phyloP scores from a whole-genome alignment of 2,888 invertebrate genomes.

The Neoscelio sp. region DNA sequence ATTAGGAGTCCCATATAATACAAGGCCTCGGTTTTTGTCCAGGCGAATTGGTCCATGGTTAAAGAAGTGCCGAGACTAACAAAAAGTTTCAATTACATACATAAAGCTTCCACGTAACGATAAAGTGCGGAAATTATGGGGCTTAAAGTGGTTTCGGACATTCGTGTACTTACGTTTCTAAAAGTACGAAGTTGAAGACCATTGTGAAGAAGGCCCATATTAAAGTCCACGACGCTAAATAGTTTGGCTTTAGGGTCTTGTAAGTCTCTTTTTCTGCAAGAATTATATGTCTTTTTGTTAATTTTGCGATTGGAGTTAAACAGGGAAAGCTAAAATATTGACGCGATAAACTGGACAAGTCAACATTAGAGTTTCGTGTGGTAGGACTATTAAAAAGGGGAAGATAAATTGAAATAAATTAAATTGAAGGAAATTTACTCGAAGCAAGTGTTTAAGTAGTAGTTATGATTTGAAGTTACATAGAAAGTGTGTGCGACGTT shows the following conservation, averaged over 20 bases:
- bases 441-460: slow-evolving; percentile 23
- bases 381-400: neutral
- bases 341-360: slow-evolving; percentile 7
- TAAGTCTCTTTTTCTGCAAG: slow-evolving; percentile 89
- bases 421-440: slow-evolving; percentile 33
- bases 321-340: slow-evolving; percentile 31
- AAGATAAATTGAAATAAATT: slow-evolving; percentile 40
- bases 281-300: too few species aligned
- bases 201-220: slow-evolving; percentile 92
- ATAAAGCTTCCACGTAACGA: slow-evolving; percentile 50
- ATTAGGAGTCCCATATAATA: slow-evolving; percentile 93
- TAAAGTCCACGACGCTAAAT: slow-evolving; percentile 90
- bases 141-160: slow-evolving; percentile 22
- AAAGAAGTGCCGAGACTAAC: slow-evolving; percentile 90
- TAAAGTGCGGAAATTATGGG: slow-evolving; percentile 37
- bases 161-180: slow-evolving; percentile 88
- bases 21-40: slow-evolving; percentile 90
- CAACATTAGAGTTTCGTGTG: too few species aligned
- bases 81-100: slow-evolving; percentile 63
- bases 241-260: slow-evolving; percentile 89
- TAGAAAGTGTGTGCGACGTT: too few species aligned
- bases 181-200: slow-evolving; percentile 93
- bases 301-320: too few species aligned
- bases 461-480: too few species aligned
- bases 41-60: slow-evolving; percentile 95